Conservation (phyloP, 2,113 vertebrate species). For the Sprattus sprattus region DNA sequence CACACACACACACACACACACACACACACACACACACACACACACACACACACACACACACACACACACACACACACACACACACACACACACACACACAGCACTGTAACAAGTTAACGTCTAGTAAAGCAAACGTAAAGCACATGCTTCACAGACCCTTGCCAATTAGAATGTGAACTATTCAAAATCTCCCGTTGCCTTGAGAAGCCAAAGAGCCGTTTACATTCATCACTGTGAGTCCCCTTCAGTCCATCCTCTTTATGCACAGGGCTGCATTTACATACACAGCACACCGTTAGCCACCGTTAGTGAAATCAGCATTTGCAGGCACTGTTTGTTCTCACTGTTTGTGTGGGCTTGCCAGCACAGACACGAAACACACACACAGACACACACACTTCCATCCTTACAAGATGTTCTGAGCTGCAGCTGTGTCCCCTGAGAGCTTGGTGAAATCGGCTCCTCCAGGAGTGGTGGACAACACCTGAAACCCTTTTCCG, state of each 20-base stretch:
- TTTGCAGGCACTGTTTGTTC: not conserved
- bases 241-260: not conserved
- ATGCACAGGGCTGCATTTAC: not conserved
- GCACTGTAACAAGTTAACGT: not conserved
- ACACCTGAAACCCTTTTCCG: slow-evolving; percentile 14
- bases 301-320: slow-evolving; percentile 12
- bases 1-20: not conserved
- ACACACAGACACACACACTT: not conserved
- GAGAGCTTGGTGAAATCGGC: not conserved
- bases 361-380: not conserved
- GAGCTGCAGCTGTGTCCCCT: not conserved
- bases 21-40: not conserved
- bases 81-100: not conserved
- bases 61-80: not conserved
- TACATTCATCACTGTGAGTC: not conserved
- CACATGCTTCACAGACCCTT: not conserved
- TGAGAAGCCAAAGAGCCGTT: not conserved
- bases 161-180: not conserved
- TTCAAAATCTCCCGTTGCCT: not conserved
- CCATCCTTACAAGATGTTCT: not conserved
- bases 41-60: not conserved
- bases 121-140: not conserved
- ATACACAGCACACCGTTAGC: slow-evolving; percentile 1
- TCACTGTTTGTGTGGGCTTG: not conserved
- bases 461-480: slow-evolving; percentile 2